Conservation (phyloP, 2,113 vertebrate species). For the Synodontis membranacea region DNA sequence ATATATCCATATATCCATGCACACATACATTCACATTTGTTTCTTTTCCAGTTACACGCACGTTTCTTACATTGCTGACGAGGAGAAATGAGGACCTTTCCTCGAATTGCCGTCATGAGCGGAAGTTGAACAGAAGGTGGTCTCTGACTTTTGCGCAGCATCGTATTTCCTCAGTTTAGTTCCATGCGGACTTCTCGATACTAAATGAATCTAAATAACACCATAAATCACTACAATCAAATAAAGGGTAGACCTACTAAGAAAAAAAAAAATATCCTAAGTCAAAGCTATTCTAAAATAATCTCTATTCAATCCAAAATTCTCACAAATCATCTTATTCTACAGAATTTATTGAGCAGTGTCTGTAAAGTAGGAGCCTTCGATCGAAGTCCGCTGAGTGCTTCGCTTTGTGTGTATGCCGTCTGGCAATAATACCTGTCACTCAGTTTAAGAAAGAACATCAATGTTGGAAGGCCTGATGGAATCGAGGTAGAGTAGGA, state of each 20-base stretch:
- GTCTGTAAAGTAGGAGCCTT: constrained; percentile 19
- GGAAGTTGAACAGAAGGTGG: neutral
- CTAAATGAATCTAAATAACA: constrained; percentile 33
- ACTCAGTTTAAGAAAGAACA: constrained; percentile 23
- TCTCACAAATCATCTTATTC: constrained; percentile 27
- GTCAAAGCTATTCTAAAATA: constrained; percentile 50
- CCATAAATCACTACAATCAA: constrained; percentile 44
- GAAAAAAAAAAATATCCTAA: neutral
- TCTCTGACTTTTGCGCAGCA: constrained; percentile 16
- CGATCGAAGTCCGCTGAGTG: neutral
- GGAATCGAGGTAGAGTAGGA: constrained; percentile 94
- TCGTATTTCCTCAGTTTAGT: constrained; percentile 41
- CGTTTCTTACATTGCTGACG: neutral
- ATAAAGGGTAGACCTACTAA: constrained; percentile 36
- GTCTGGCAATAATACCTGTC: constrained; percentile 12
- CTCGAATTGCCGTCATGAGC: neutral
- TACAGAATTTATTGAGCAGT: constrained; percentile 25
- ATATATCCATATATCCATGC: too few species aligned
- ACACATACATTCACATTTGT: neutral
- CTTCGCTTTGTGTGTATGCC: neutral
- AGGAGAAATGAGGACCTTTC: neutral
- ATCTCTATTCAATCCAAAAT: constrained; percentile 42
- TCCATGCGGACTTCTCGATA: constrained; percentile 26
- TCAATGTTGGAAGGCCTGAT: constrained; percentile 91
- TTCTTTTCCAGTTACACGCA: neutral